Conservation (phyloP, 2,888 invertebrate genomes). For the Adelognathus sp. region DNA sequence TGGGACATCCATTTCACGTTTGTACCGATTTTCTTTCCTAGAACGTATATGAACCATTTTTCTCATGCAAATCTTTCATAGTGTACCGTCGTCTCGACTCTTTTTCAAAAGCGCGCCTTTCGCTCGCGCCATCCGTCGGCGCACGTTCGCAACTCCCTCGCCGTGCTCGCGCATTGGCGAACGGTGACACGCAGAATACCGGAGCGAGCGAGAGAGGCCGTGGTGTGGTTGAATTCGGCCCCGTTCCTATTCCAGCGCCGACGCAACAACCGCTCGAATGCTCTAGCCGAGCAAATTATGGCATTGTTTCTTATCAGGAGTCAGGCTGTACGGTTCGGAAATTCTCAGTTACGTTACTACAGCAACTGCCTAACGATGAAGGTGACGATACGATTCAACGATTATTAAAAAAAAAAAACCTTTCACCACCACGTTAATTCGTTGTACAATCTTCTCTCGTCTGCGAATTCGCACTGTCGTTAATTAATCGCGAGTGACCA, state of each 20-base stretch:
- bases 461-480: neutral
- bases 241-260: constrained; percentile 25
- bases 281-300: constrained; percentile 73
- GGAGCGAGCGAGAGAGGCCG: neutral
- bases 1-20: too few species aligned
- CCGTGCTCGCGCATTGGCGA: neutral
- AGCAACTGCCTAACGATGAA: constrained; percentile 75
- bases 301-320: constrained; percentile 77
- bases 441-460: neutral
- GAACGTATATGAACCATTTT: too few species aligned
- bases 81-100: too few species aligned
- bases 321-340: constrained; percentile 69
- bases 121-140: neutral
- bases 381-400: constrained; percentile 66
- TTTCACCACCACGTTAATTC: too few species aligned
- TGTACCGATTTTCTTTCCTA: too few species aligned
- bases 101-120: neutral
- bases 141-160: neutral
- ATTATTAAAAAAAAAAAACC: too few species aligned
- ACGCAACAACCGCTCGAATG: constrained; percentile 57
- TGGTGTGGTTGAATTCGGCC: constrained; percentile 2
- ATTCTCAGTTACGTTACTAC: constrained; percentile 75
- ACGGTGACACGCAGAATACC: neutral
- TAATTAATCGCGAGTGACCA: too few species aligned
- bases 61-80: too few species aligned